Evolutionary conservation across 2,797 vertebrate genomes (phyloP), one percentile per base, ranked within the genome.

Genomic region (Rhodeus uyekii): DNA sequence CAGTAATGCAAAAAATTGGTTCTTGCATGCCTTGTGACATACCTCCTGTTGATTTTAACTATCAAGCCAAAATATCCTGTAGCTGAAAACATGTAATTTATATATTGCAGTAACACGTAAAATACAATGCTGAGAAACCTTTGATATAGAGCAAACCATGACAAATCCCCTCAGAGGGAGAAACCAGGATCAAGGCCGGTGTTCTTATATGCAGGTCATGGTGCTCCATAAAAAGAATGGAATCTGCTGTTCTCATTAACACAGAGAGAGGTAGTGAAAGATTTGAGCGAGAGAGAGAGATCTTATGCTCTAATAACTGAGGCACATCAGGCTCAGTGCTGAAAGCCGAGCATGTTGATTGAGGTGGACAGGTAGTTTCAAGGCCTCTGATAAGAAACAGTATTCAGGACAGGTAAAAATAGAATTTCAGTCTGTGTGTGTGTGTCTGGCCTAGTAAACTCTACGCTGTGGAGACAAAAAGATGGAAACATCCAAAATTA

Each of bases 291-390:
- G 74, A 36, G 81, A 78, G 71, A 65, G 53, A 78, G 61, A 42
- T 92, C 93, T 92, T 89, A 89, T 86, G 90, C 93, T 94, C 92
- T 93, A 93, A 94, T 94, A 94, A 93, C 91, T 90, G 81, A 89
- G 89, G 90, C 90, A 91, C 90, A 90, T 94, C 91, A 90, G 90
- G 77, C 84, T 87, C 90, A 92, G 89, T 89, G 72, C 80, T 87
- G 90, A 93, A 91, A 92, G 85, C 89, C 82, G 86, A 89, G 64
- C 73, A 87, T 80, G 89, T 90, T 93, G 93, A 95, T 94, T 93
- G 91, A 91, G 91, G 91, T 93, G 80, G 93, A 94, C 94, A 93
- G 92, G 92, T 93, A 93, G 91, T 92, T 93, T 94, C 90, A 92
- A 93, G 91, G 92, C 92, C 87, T 86, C 80, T 89, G 91, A 90